Base-by-base conservation (phyloP, 2,797 vertebrate genomes). In the Sebastes iracundus region DNA sequence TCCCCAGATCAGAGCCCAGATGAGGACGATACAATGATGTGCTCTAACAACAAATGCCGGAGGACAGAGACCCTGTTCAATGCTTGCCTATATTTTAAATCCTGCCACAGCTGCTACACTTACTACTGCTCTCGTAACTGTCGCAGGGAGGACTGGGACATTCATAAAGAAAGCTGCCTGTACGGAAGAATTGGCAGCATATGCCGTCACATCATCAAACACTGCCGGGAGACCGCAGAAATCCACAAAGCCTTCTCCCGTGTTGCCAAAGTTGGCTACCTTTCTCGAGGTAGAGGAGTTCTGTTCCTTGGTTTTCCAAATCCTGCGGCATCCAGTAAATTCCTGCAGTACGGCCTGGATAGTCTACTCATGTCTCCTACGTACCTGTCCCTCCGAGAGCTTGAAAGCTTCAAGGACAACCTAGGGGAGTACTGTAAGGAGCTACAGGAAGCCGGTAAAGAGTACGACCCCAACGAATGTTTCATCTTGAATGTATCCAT, bases 401-500 rank as follows among this genome's bases (percentile, higher is more conserved):
- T 99, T 46, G 98, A 98, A 46, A 96, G 96, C 75, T 99, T 99
- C 88, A 97, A 96, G 0, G 98, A 98, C 82, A 98, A 98, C 72
- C 94, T 99, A 23, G 98, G 99, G 55, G 96, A 98, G 64, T 99
- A 99, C 0, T 97, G 97, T 49, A 96, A 96, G 60, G 98, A 99
- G 89, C 95, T 99, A 46, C 97, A 97, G 73, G 97, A 97, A 59
- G 98, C 97, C 0, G 99, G 98, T 61, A 97, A 96, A 87, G 97
- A 97, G 77, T 99, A 99, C 0, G 97, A 99, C 93, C 98, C 99
- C 0, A 97, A 98, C 0, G 98, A 99, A 96, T 99, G 98, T 96
- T 99, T 99, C 95, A 95, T 99, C 80, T 95, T 99, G 95, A 99
- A 99, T 94, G 98, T 99, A 93, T 98, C 98, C 0, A 98, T 99